Conservation (phyloP, 2,797 vertebrate species). For the Oreochromis grahami region DNA sequence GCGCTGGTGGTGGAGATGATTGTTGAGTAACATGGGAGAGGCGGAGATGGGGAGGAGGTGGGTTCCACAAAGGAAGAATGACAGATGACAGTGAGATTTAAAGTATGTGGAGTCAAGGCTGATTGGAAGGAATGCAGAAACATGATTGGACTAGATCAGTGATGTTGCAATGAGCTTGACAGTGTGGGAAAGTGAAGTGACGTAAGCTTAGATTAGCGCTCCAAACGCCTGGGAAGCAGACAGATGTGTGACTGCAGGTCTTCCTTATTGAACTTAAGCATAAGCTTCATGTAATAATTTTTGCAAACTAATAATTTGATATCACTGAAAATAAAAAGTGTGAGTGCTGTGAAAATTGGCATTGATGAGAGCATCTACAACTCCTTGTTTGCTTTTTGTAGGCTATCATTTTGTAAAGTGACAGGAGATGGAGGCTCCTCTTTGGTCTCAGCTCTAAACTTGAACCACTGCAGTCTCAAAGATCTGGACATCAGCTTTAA, state of each 20-base stretch:
- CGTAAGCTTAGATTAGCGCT: neutral
- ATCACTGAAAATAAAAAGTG: neutral
- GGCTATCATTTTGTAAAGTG: slow-evolving; percentile 35
- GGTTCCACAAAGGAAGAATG: no score
- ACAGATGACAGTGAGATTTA: no score
- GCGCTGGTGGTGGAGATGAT: no score
- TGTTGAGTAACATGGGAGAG: no score
- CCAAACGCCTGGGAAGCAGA: neutral
- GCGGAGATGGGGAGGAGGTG: no score
- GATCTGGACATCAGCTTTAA: slow-evolving; percentile 44
- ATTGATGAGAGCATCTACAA: neutral
- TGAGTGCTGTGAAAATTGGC: neutral
- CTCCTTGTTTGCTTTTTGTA: neutral
- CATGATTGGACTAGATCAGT: neutral
- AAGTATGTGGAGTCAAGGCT: neutral
- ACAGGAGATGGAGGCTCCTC: slow-evolving; percentile 20
- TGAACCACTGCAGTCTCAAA: slow-evolving; percentile 3
- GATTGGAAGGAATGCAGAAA: neutral
- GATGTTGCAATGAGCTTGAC: neutral
- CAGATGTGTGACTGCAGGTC: neutral
- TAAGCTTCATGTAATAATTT: accelerated
- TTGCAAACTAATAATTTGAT: neutral
- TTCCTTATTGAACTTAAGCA: neutral
- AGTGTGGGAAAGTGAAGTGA: neutral
- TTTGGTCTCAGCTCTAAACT: slow-evolving; percentile 1